Base-by-base conservation (phyloP, 2,797 vertebrate species). In the Myotis vivesi region DNA sequence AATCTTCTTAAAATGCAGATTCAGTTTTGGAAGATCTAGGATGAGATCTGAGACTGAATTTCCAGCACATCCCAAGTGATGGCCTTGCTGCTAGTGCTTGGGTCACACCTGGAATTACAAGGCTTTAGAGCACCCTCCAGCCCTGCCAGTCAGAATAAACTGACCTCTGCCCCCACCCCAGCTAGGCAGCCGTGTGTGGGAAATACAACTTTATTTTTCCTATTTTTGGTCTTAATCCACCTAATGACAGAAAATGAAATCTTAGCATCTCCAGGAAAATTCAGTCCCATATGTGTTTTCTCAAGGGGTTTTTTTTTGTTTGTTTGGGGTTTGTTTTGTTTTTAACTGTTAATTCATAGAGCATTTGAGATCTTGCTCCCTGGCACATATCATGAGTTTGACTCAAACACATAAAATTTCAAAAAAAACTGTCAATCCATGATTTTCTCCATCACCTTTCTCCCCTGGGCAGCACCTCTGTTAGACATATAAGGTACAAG, bases 241-340 rank as follows among this genome's bases (percentile, higher is more conserved):
- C 64, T 86, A 46, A 64, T 82, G 55, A 68, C 92, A 92, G 25
- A 85, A 76, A 72, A 75, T 77, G 53, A 86, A 94, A 89, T 66
- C 8, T 55, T 46, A 73, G 13, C 51, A 23, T 92, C 77, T 73
- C 76, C 16, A 84, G 71, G 66, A 87, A 92, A 89, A 87, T 23
- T 57, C 2, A 30, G 53, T 41, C 33, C 38, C 41, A 6, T 81
- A 44, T 53, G 9, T 9, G 20, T 72, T 83, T 64, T 46, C 41
- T 77, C 53, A 71, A 23, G 28, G 28, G 28, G n/a, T n/a, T 44
- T 44, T 44, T 44, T 4, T 44, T 22, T 46, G 16, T 73, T 17
- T 46, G 46, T 46, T 46, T 46, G 46, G 46, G 46, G 13, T 46
- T 44, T 4, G 16, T 44, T 23, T 49, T 9, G 49, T 17, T 51